phyloP scores from a whole-genome alignment of 37 sponge, comb jelly and placozoan genomes.

The Chondrosia reniformis region DNA sequence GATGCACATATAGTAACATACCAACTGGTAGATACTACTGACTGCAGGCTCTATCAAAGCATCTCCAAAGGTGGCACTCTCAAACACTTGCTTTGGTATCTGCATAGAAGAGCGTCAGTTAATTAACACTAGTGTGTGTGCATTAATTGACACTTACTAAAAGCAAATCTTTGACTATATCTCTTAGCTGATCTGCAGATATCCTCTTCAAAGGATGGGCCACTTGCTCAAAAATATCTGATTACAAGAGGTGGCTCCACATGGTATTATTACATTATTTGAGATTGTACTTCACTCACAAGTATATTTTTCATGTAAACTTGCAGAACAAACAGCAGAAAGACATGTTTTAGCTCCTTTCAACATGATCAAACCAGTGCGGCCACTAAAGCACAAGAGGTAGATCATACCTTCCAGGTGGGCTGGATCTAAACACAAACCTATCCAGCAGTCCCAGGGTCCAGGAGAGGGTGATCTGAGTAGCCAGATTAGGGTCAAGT shows the following conservation, averaged over 20 bases:
- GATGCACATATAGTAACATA: constrained; percentile 2
- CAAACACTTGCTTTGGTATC: constrained; percentile 42
- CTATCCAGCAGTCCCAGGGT: background rate
- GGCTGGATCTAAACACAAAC: background rate
- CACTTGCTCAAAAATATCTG: constrained; percentile 41
- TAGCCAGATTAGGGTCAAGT: background rate
- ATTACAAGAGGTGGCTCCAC: too few species aligned
- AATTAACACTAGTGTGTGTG: too few species aligned
- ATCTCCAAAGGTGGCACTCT: constrained; percentile 26
- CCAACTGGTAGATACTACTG: constrained; percentile 41
- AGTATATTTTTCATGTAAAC: constrained; percentile 61
- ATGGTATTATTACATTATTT: too few species aligned
- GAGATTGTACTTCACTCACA: constrained; percentile 66
- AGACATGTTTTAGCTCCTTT: constrained; percentile 44
- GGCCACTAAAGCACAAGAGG: too few species aligned
- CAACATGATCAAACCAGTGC: constrained; percentile 56
- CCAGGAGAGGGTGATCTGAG: constrained; percentile 5
- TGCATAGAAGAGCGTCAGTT: background rate
- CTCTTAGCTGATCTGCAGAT: constrained; percentile 12
- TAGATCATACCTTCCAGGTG: too few species aligned
- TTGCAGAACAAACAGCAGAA: constrained; percentile 37
- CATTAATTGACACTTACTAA: constrained; percentile 19
- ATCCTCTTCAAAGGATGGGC: constrained; percentile 19
- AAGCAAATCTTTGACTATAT: constrained; percentile 35
- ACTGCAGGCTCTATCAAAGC: constrained; percentile 25